phyloP scores from a whole-genome alignment of 1,140 invertebrate genomes.

The Episyrphus balteatus region DNA sequence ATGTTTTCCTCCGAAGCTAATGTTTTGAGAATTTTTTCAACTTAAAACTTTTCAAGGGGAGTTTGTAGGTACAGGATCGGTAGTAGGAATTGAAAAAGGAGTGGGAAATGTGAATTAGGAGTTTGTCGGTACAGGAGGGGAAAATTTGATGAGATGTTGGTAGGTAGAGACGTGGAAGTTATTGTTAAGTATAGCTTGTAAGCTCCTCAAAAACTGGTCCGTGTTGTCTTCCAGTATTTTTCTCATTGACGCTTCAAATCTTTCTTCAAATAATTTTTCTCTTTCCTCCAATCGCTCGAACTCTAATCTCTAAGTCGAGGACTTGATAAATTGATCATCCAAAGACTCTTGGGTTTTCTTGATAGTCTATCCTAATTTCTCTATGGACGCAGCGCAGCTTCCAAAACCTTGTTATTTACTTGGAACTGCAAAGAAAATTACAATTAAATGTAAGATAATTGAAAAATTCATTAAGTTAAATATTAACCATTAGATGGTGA shows the following conservation, averaged over 20 bases:
- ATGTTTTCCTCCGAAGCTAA: no score
- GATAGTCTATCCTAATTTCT: not conserved
- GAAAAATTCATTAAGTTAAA: not conserved
- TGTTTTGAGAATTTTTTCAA: no score
- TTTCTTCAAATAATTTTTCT: no score
- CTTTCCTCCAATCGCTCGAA: not conserved
- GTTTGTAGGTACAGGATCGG: no score
- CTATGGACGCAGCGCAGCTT: not conserved
- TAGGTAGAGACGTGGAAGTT: not conserved
- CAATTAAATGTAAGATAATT: not conserved
- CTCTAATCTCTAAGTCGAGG: not conserved
- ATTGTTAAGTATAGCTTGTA: not conserved
- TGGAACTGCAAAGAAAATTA: not conserved
- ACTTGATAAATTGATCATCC: not conserved
- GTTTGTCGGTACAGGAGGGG: no score
- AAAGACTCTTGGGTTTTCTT: not conserved
- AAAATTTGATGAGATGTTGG: no score
- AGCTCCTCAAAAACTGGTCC: not conserved
- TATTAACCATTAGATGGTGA: not conserved
- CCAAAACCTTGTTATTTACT: not conserved
- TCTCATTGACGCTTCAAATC: not conserved
- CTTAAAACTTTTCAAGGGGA: no score
- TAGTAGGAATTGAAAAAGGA: not conserved
- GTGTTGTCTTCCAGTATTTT: not conserved
- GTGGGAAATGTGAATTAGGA: not conserved